Conservation (phyloP, 2,888 invertebrate genomes). For the Oxystoma pomonae region DNA sequence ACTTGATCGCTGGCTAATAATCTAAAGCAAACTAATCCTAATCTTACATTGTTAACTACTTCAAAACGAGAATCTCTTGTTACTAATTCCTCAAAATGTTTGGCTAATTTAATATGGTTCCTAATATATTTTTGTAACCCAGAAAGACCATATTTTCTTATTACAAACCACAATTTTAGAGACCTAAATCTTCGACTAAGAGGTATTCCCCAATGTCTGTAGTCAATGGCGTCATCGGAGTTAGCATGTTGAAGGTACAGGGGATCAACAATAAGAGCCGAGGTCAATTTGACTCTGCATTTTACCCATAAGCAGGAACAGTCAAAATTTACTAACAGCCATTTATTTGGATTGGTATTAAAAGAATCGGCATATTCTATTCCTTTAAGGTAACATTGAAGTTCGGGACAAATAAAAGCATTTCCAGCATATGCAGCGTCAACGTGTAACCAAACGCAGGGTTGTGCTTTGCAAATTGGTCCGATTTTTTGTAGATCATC, state of each 20-base stretch:
- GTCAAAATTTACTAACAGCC: slow-evolving; percentile 81
- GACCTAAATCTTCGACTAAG: slow-evolving; percentile 79
- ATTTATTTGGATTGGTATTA: slow-evolving; percentile 86
- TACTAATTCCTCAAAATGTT: slow-evolving; percentile 68
- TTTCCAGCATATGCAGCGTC: slow-evolving; percentile 87
- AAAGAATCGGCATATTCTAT: slow-evolving; percentile 78
- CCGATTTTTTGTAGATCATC: slow-evolving; percentile 78
- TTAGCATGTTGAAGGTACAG: slow-evolving; percentile 81
- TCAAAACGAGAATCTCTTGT: slow-evolving; percentile 68
- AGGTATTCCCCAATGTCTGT: slow-evolving; percentile 84
- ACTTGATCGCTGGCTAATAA: slow-evolving; percentile 62
- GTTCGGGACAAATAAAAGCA: slow-evolving; percentile 81
- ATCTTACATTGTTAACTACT: slow-evolving; percentile 68
- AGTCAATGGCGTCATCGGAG: slow-evolving; percentile 65
- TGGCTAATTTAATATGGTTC: slow-evolving; percentile 74
- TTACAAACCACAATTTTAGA: slow-evolving; percentile 85
- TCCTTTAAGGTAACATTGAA: slow-evolving; percentile 61
- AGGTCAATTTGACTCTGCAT: slow-evolving; percentile 64
- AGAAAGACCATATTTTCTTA: slow-evolving; percentile 73
- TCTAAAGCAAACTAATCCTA: slow-evolving; percentile 77
- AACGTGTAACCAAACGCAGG: slow-evolving; percentile 79
- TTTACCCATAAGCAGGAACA: slow-evolving; percentile 82
- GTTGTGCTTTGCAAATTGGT: slow-evolving; percentile 58
- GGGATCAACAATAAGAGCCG: slow-evolving; percentile 82
- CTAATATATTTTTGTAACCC: slow-evolving; percentile 82